Base-by-base conservation (phyloP, 2,113 vertebrate genomes). In the Clarias batrachus region DNA sequence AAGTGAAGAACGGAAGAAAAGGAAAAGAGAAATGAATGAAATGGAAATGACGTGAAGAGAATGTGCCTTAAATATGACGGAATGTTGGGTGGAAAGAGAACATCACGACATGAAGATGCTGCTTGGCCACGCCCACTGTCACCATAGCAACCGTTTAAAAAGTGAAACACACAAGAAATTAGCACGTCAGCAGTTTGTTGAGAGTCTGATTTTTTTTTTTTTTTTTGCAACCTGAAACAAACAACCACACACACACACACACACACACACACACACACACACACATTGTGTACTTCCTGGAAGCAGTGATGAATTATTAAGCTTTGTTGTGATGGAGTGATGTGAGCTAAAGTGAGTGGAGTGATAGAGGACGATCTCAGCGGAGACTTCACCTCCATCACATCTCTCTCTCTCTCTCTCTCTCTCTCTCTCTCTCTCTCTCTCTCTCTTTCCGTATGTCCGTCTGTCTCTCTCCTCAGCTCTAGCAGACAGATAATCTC, bases 221-320 rank as follows among this genome's bases (percentile, higher is more conserved):
- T 78, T 71, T 77, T 54, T 81, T 70, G 27, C 83, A 71, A 63
- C 83, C 56, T 19, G 79, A 86, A 89, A 57, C 70, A 62, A 37
- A 37, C 56, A 23, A 57, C 76, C 57, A 59, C 82, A 52, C 82
- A 52, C 65, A 41, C 81, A 52, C 73, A 57, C 59, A 30, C 52
- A 56, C 66, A 74, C 56, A 59, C 84, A 57, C 71, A 60, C 66
- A 48, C 83, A 70, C 83, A 71, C 83, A 71, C 68, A 70, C 85
- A 57, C 76, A 54, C 78, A 60, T 19, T 52, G 7, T 70, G 68
- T 83, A 81, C 84, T 95, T 95, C 92, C 93, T 92, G 94, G 93
- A 95, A 93, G 90, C 91, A 86, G 89, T 92, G 93, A 95, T 95
- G 91, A 94, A 95, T 95, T 94, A 94, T 91, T 94, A 92, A 95